Base-by-base conservation (phyloP, 2,797 vertebrate species). In the Oryzias dopingdopingensis region DNA sequence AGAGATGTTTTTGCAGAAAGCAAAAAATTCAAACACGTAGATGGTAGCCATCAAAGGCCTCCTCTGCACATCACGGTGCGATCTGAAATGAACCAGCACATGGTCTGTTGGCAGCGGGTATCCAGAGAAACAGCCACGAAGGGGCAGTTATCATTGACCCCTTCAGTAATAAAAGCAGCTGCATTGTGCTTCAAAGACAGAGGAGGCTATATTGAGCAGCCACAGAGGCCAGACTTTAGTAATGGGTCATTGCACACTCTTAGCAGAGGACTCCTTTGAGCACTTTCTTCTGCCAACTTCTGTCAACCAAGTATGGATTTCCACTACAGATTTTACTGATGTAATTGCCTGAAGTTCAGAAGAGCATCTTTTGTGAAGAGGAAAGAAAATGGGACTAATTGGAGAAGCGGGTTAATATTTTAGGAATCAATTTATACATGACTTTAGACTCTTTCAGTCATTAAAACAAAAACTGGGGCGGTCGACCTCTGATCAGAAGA, bases 241-340 rank as follows among this genome's bases (percentile, higher is more conserved):
- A 56, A 82, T 52, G 80, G 88, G 88, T 90, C 88, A 85, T 57
- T 71, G 83, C 74, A 60, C 75, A 65, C 75, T 79, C 79, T 82
- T 56, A 78, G 67, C 62, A 62, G 57, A 85, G 68, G 68, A 70
- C 72, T 82, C 74, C 78, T 85, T 70, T 16, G 66, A 70, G 53
- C 42, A 29, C 68, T 60, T 65, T 63, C 49, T 59, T 67, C 59
- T 68, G 62, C 77, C 65, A 67, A 66, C 57, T 74, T 69, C 72
- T 40, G 48, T 80, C 61, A 65, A 56, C 57, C 6, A 4, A 56
- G 59, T 59, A 71, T 41, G 48, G 13, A 54, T 74, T 76, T 75
- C 52, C 42, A 22, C 62, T 52, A 41, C 63, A 63, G 46, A 74
- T 60, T 79, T 62, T 60, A 62, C 50, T 72, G 59, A 74, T 70